phyloP scores from a whole-genome alignment of 2,888 invertebrate species.

The Idaea straminata region DNA sequence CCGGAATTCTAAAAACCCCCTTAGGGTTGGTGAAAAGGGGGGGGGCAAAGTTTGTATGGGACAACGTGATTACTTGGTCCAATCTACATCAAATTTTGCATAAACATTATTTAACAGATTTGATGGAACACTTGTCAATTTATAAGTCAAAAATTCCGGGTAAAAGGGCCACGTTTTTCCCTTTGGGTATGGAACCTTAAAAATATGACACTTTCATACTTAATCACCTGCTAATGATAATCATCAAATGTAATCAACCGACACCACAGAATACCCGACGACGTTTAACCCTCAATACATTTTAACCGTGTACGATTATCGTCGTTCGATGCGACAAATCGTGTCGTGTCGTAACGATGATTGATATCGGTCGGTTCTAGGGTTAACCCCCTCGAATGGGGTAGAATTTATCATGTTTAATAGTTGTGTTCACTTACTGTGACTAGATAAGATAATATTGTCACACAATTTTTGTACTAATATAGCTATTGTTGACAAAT shows the following conservation, averaged over 20 bases:
- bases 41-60: too few relatives aligned
- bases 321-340: constrained; percentile 17
- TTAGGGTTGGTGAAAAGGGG: too few relatives aligned
- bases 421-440: neutral
- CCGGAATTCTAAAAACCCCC: too few relatives aligned
- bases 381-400: neutral
- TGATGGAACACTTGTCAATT: too few relatives aligned
- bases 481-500: too few relatives aligned
- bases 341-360: constrained; percentile 10
- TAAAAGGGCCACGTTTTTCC: too few relatives aligned
- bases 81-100: too few relatives aligned
- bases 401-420: neutral
- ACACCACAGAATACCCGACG: neutral
- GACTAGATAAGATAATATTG: neutral
- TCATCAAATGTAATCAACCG: neutral
- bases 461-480: too few relatives aligned
- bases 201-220: neutral
- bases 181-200: neutral
- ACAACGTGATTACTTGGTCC: too few relatives aligned
- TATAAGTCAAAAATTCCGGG: too few relatives aligned
- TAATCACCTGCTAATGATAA: constrained; percentile 2
- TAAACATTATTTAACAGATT: too few relatives aligned
- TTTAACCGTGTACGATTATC: constrained; percentile 12
- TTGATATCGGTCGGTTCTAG: constrained; percentile 5
- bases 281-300: neutral